Evolutionary conservation across 2,797 vertebrate genomes (phyloP), one percentile per base, ranked within the genome.

Genomic region (Coluber constrictor): DNA sequence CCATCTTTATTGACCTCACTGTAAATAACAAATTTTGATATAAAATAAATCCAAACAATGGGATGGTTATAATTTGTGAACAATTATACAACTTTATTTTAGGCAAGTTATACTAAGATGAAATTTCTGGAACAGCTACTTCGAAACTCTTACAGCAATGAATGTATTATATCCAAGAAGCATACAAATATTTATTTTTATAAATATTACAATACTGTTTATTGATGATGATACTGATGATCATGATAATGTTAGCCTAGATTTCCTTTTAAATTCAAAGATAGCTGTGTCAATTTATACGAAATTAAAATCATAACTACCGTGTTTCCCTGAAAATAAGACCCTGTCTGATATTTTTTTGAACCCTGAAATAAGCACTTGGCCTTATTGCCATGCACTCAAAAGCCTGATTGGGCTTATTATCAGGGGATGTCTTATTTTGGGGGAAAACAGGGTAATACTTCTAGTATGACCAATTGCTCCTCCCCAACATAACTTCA

Each of bases 71-170:
- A 15, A 51, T 95, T 95, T 96, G 95, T 95, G 95, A 96, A 96
- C 96, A 97, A 86, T 91, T 95, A 94, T 96, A 97, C 96, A 95
- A 94, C 96, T 98, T 97, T 95, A 97, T 93, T 97, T 96, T 97
- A 96, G 96, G 92, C 94, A 96, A 95, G 94, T 95, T 29, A 0
- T 94, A 94, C 94, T 20, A 92, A 96, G 90, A 94, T 79, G 1
- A 2, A 93, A 93, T 96, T 96, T 37, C 92, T 92, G 90, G 87
- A 96, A 93, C 61, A 90, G 96, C 94, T 94, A 92, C 88, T 95
- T 97, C 96, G 94, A 94, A 94, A 96, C 92, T 96, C 95, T 97
- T 56, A 55, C 92, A 92, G 90, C 59, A 94, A 94, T 93, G 92
- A 94, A 96, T 93, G 94, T 94, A 96, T 96, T 94, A 96, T 83